These are phyloP conservation scores for Oikopleura vanhoeffeni DNA, from an alignment of 23 tunicate species.

Conservation along the genomic window DNA sequence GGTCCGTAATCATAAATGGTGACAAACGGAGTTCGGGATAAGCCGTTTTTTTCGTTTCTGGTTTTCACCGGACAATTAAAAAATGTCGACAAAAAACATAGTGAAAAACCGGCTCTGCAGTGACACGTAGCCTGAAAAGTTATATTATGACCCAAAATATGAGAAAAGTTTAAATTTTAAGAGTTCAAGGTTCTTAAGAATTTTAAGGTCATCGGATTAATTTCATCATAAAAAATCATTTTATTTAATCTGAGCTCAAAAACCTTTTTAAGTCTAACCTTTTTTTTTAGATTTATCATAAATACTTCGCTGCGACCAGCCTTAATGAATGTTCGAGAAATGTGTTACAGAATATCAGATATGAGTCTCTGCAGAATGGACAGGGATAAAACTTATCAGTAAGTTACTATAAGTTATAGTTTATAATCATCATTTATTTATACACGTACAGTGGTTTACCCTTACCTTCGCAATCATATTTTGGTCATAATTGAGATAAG, in stretches of 20 bases:
- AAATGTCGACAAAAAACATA: too few species aligned
- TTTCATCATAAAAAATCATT: not conserved
- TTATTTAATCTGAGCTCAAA: not conserved
- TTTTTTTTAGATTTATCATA: not conserved
- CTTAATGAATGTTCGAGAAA: slow-evolving; percentile 66
- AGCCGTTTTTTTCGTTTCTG: too few species aligned
- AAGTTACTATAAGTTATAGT: not conserved
- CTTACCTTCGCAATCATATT: too few species aligned
- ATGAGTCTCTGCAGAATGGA: slow-evolving; percentile 82
- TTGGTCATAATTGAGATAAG: too few species aligned
- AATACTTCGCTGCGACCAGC: slow-evolving; percentile 67
- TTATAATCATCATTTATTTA: not conserved
- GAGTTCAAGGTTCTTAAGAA: not conserved
- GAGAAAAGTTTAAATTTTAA: too few species aligned
- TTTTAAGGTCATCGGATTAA: not conserved
- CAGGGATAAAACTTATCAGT: slow-evolving; percentile 63
- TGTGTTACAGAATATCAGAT: slow-evolving; percentile 91
- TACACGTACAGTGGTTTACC: too few species aligned
- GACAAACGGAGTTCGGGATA: too few species aligned
- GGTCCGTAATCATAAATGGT: too few species aligned
- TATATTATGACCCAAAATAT: too few species aligned
- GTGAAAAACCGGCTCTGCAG: too few species aligned
- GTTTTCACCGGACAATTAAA: too few species aligned
- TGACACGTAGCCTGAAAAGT: too few species aligned
- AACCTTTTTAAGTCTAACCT: not conserved